These are phyloP conservation scores for Prolemur simus DNA, from an alignment of 2,113 vertebrate genomes.

Conservation along the genomic window DNA sequence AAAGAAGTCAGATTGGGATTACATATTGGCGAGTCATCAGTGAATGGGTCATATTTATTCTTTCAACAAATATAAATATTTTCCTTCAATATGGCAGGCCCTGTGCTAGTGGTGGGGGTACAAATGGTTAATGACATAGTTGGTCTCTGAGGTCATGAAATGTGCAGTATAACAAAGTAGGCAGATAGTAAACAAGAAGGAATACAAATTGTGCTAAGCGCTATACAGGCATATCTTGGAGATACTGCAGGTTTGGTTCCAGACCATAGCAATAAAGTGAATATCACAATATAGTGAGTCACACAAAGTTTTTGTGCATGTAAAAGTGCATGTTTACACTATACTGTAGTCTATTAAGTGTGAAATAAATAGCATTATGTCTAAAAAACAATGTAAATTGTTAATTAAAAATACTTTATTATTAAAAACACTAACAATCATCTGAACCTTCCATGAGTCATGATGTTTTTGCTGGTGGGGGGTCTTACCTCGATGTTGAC, in stretches of 20 bases:
- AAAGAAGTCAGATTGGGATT: background rate
- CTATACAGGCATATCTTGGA: background rate
- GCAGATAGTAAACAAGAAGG: background rate
- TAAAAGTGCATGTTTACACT: background rate
- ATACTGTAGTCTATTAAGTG: background rate
- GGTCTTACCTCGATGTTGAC: background rate
- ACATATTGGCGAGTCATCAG: background rate
- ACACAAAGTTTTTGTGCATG: background rate
- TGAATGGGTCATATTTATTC: background rate
- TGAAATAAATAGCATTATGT: background rate
- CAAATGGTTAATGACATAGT: background rate
- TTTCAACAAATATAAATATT: background rate
- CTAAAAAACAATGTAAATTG: background rate
- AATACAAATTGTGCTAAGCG: background rate
- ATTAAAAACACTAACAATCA: background rate
- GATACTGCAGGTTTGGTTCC: background rate
- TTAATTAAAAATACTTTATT: background rate
- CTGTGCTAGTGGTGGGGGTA: background rate
- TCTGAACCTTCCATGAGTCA: background rate
- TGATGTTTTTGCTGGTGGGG: background rate
- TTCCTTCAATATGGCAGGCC: background rate
- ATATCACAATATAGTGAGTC: background rate
- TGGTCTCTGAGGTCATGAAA: background rate
- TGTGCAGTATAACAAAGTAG: background rate
- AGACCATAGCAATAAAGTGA: background rate